Base-by-base conservation (phyloP, 2,113 vertebrate genomes). In the Okapia johnstoni region DNA sequence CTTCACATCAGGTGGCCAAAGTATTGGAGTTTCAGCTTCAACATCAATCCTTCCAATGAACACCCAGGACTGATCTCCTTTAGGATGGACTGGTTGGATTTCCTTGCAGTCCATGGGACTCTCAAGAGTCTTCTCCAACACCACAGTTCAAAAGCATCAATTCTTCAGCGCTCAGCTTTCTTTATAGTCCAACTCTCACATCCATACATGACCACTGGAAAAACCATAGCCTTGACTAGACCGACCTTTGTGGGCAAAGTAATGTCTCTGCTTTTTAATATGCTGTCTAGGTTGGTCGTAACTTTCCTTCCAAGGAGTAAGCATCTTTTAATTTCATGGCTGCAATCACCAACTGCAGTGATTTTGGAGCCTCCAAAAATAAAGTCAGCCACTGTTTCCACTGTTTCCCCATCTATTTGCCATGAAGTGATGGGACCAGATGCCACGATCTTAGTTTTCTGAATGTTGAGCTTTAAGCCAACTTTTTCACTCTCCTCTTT, bases 381-480 rank as follows among this genome's bases (percentile, higher is more conserved):
- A 66, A n/a, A 66, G 7, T 66, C 52, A 17, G 52, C 6, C 6
- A 54, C 33, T 66, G 15, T 66, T 63, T 66, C 61, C 61, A 66
- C 16, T 66, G 61, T 66, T 66, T 19, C 33, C 33, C 33, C 16
- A 36, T n/a, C 16, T 66, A 40, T 66, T 66, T 66, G 16, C 33
- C 63, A 66, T 70, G 19, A 40, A 70, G 19, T 70, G 10, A 12
- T 40, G 1, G 19, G 17, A 70, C 10, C 0, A 0, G 10, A 70
- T 70, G 66, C n/a, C 66, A 40, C 23, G n/a, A 70, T 70, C 10
- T 70, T 70, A 6, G 66, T 70, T 70, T 70, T 70, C 19, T 70
- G 66, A 70, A 23, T 23, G 19, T 70, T 70, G 66, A 70, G 19
- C 6, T 73, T 73, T 73, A 40, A 73, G n/a, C n/a, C n/a, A 73